A percentile compares a stretch with the other conserved stretches of the same genome.
These are phyloP conservation scores for Bombus terrestris DNA, from an alignment of 1,140 invertebrate species.

Conservation along the genomic window DNA sequence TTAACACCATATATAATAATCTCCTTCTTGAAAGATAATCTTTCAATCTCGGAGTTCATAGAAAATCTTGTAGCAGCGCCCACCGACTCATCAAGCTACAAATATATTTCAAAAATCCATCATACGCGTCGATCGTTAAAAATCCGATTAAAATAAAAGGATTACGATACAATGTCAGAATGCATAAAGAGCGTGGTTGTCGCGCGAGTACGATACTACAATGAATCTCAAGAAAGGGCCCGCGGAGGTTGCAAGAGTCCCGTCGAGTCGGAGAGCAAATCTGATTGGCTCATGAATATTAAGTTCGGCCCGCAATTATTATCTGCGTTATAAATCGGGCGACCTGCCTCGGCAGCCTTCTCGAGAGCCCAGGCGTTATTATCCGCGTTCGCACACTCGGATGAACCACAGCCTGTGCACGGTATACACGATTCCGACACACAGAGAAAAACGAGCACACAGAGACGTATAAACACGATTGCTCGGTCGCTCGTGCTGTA, in stretches of 20 bases:
- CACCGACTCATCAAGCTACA: not conserved
- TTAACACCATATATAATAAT: too few species aligned
- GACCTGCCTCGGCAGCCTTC: conserved; percentile 77
- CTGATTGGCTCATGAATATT: conserved; percentile 84
- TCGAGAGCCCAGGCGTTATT: conserved; percentile 73
- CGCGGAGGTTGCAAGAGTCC: conserved; percentile 74
- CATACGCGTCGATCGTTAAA: not conserved
- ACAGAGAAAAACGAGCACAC: conserved; percentile 17
- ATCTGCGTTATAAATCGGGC: conserved; percentile 83
- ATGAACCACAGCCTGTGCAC: conserved; percentile 12
- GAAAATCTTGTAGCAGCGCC: too few species aligned
- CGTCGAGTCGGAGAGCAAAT: conserved; percentile 81
- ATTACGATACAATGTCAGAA: not conserved
- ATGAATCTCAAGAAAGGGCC: conserved; percentile 74
- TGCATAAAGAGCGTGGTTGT: conserved; percentile 5
- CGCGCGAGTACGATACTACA: conserved; percentile 50
- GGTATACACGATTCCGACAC: not conserved
- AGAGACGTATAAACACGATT: conserved; percentile 17
- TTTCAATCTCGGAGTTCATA: not conserved
- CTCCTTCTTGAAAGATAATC: not conserved
- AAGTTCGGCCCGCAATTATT: conserved; percentile 83
- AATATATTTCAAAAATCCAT: not conserved
- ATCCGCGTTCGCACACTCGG: conserved; percentile 64
- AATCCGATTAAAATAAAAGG: not conserved
- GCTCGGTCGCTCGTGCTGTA: conserved; percentile 42